Base-by-base conservation (phyloP, 2,113 vertebrate species). In the Brachyistius frenatus region DNA sequence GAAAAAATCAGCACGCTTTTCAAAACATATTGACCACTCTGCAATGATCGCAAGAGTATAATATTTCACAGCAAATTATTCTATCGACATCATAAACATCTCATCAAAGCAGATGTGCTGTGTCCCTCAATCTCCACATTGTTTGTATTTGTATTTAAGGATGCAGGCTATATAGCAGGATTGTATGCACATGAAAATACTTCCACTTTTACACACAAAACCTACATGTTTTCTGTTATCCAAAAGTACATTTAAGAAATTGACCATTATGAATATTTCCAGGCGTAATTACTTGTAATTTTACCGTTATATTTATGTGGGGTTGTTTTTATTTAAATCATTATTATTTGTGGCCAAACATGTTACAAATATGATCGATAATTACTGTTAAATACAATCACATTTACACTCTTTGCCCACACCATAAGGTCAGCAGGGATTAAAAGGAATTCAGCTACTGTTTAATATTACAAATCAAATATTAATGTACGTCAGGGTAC, bases 391-490 rank as follows among this genome's bases (percentile, higher is more conserved):
- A 81, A 78, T 64, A 13, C 57, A 79, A 56, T 44, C 35, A 76
- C 35, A 53, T 78, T 85, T 83, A 23, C 60, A 69, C 36, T 75
- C 86, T 90, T 76, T 69, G 58, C 13, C 61, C 44, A 82, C 62
- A 66, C 31, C 49, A 74, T 85, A 83, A 58, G 74, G 44, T 77
- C 83, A 85, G 66, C 55, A 75, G 52, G 56, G 76, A 88, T 83
- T 86, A 81, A 88, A 78, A 66, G 47, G 72, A 88, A 69, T 86
- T 68, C 58, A 36, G 37, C 70, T 36, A 16, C 53, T 77, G 81
- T 72, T 90, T 87, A 41, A 31, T 68, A 82, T 78, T 68, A 68
- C 81, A 77, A 76, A 86, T 80, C 56, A 87, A 91, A 88, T 72
- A 84, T 66, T 60, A 69, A 85, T 70, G 50, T 23, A 8, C 62